Base-by-base conservation (phyloP, 2,888 invertebrate genomes). In the Synanthedon tipuliformis region DNA sequence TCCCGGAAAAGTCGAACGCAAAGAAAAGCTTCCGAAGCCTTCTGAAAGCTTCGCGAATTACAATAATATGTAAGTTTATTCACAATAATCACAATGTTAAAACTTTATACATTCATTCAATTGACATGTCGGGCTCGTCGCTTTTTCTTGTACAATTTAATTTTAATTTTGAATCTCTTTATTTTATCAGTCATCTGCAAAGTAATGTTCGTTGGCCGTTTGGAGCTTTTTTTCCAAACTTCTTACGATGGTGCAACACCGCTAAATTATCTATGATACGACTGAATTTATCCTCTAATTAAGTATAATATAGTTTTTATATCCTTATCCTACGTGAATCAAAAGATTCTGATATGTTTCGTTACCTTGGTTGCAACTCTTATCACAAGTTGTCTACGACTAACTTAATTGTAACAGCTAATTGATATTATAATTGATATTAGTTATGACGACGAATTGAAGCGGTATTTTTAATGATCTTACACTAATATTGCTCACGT, bases 281-380 rank as follows among this genome's bases (percentile, higher is more conserved):
- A 68, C 65, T 66, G 58, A 64, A 64, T 41, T n/a, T 18, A 66
- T 59, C 56, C 59, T 63, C 60, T 60, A 65, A 55, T 52, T 51
- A 63, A 59, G 65, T 60, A 62, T 66, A 60, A 53, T 56, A 61
- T 57, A 45, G 12, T 16, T 23, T 15, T 49, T 49, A 12, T 23
- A 23, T 23, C 4, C 49, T 49, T 49, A 49, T 8, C 34, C 86
- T 89, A 90, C 74, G 70, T 89, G 91, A 90, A 90, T 88, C 90
- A 89, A 85, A 78, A 86, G 90, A 90, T 89, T 89, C 91, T 91
- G 91, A 91, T 91, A 91, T 91, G 91, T 90, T 87, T 90, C 88
- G 89, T 90, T 90, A 91, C 90, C 90, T 91, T 90, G 91, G 91
- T 91, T 91, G 91, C 88, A 88, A 88, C 88, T 84, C 34, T 73